Evolutionary conservation across 2,113 vertebrate genomes (phyloP).

Genomic region (Psilopsiagon aurifrons): DNA sequence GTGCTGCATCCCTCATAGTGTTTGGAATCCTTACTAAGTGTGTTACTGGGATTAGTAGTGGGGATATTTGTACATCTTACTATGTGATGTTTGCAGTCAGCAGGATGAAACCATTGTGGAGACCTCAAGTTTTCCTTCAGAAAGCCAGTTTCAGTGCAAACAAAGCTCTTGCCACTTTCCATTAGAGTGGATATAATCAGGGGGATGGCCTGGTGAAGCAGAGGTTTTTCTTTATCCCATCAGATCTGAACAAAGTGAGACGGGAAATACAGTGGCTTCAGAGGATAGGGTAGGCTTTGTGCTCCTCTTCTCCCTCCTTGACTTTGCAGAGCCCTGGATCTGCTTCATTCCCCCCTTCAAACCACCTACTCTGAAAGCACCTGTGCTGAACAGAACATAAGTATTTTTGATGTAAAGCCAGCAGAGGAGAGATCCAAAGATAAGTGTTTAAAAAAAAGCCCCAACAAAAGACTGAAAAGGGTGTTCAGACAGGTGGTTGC

Average conservation of each 20-base stretch:
- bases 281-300: too few relatives aligned
- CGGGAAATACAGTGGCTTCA: accelerated
- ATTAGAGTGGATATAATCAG: background rate
- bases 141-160: background rate
- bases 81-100: background rate
- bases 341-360: background rate
- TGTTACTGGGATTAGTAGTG: background rate
- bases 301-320: accelerated
- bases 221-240: background rate
- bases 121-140: background rate
- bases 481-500: background rate
- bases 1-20: background rate
- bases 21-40: background rate
- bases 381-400: background rate
- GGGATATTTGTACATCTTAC: background rate
- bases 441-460: background rate
- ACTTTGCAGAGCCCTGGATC: background rate
- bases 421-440: background rate
- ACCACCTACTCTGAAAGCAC: background rate
- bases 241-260: background rate
- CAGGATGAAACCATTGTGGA: background rate
- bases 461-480: background rate
- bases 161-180: background rate
- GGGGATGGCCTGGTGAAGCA: background rate
- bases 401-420: background rate